These are phyloP conservation scores for Paratrypauchen microcephalus DNA, from an alignment of 2,797 vertebrate species.

Conservation along the genomic window DNA sequence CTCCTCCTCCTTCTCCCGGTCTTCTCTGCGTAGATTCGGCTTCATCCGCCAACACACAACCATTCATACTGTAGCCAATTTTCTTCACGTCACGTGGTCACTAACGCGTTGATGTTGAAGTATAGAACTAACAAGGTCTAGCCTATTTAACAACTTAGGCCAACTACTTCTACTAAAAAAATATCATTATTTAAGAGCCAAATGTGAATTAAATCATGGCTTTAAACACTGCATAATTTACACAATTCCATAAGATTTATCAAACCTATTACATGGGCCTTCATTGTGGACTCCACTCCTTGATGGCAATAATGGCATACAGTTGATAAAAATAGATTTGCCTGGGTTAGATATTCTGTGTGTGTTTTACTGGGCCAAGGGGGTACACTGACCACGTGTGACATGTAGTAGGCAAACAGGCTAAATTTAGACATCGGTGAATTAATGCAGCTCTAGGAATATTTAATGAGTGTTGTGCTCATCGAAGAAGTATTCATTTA, in stretches of 20 bases:
- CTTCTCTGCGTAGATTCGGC: constrained; percentile 32
- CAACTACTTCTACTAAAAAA: too few relatives aligned
- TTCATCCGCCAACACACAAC: constrained; percentile 48
- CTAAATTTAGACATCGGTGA: constrained; percentile 6
- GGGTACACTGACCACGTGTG: background rate
- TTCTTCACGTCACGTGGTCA: background rate
- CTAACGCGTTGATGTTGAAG: background rate
- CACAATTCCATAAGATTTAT: background rate
- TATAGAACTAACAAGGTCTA: background rate
- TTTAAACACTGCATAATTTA: background rate
- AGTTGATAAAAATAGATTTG: too few relatives aligned
- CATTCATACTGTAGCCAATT: too few relatives aligned
- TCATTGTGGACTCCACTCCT: too few relatives aligned
- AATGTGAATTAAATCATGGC: background rate
- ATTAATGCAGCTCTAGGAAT: constrained; percentile 49
- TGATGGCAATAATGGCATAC: too few relatives aligned
- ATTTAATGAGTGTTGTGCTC: constrained; percentile 58
- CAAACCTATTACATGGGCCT: too few relatives aligned
- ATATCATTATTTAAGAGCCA: background rate
- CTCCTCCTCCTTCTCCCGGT: constrained; percentile 44
- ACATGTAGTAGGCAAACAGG: background rate
- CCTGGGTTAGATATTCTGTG: background rate
- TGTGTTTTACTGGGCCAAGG: background rate
- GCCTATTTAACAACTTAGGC: background rate
- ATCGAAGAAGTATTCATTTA: constrained; percentile 59